These are phyloP conservation scores for Lasius fuliginosus DNA, from an alignment of 2,888 invertebrate genomes.

Conservation along the genomic window DNA sequence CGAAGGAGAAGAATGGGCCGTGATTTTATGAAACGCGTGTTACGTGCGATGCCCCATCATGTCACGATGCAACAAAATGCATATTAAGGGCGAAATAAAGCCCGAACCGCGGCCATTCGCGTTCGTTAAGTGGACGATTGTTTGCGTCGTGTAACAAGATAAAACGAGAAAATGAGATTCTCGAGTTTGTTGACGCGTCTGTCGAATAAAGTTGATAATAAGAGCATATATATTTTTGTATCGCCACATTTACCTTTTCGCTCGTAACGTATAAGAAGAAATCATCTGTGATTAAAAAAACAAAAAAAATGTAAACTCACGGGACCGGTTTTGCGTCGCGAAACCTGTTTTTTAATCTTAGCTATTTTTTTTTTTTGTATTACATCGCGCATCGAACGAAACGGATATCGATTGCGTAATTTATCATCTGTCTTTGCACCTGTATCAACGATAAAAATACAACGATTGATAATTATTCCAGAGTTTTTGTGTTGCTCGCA, in stretches of 20 bases:
- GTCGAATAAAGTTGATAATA: slow-evolving; percentile 3
- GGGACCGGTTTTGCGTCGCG: neutral
- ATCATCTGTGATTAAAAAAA: neutral
- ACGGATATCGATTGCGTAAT: slow-evolving; percentile 11
- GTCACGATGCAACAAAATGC: slow-evolving; percentile 41
- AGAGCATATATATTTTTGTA: neutral
- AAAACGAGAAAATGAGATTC: slow-evolving; percentile 10
- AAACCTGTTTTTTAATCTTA: slow-evolving; percentile 6
- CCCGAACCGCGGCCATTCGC: slow-evolving; percentile 19
- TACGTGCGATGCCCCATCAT: slow-evolving; percentile 17
- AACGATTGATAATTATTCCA: slow-evolving; percentile 22
- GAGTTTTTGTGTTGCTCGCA: neutral
- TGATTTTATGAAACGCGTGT: slow-evolving; percentile 53
- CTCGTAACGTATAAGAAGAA: neutral
- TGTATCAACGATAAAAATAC: slow-evolving; percentile 1
- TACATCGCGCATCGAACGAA: neutral
- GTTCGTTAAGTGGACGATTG: slow-evolving; percentile 49
- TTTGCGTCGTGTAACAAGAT: slow-evolving; percentile 15
- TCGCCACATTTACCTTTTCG: too few relatives aligned
- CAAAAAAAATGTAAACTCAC: neutral
- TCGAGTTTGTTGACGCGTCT: neutral
- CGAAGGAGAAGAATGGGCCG: slow-evolving; percentile 21
- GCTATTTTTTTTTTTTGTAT: neutral
- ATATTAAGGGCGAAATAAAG: slow-evolving; percentile 44
- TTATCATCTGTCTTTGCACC: slow-evolving; percentile 4